These are phyloP conservation scores for Phasianus colchicus DNA, from an alignment of 2,113 vertebrate species.

Conservation along the genomic window DNA sequence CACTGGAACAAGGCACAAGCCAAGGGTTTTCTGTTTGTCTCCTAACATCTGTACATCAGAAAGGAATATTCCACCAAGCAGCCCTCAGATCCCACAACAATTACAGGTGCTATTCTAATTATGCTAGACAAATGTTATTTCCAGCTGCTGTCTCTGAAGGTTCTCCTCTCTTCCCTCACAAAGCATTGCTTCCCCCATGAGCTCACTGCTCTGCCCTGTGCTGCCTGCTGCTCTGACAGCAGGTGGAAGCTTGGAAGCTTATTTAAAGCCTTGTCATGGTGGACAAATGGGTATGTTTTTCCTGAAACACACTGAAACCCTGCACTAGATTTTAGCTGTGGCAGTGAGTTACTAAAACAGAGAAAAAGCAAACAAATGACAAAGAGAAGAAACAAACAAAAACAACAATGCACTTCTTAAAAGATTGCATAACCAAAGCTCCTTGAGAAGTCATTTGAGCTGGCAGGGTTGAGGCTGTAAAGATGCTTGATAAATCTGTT, in stretches of 20 bases:
- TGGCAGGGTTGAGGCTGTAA: slow-evolving; percentile 62
- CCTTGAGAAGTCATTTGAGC: slow-evolving; percentile 64
- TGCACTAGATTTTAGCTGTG: slow-evolving; percentile 57
- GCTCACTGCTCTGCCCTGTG: not conserved
- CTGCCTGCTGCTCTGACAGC: slow-evolving; percentile 14
- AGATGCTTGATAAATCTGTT: slow-evolving; percentile 67
- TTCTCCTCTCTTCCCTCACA: not conserved
- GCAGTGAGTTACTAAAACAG: slow-evolving; percentile 21
- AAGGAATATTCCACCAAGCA: not conserved
- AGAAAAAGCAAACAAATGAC: not conserved
- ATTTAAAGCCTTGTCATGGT: slow-evolving; percentile 18
- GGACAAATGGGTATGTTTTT: not conserved
- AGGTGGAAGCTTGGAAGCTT: slow-evolving; percentile 32
- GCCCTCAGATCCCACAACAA: not conserved
- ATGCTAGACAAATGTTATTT: not conserved
- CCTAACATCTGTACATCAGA: not conserved
- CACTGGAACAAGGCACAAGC: not conserved
- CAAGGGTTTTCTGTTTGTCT: not conserved
- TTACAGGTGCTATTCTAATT: not conserved
- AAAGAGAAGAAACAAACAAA: not conserved
- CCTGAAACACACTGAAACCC: slow-evolving; percentile 12
- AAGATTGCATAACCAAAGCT: slow-evolving; percentile 61
- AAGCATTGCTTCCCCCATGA: not conserved
- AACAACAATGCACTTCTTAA: slow-evolving; percentile 40
- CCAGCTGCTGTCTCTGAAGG: slow-evolving; percentile 16